Conservation (phyloP, 2,797 vertebrate genomes). For the Botia kubotai region DNA sequence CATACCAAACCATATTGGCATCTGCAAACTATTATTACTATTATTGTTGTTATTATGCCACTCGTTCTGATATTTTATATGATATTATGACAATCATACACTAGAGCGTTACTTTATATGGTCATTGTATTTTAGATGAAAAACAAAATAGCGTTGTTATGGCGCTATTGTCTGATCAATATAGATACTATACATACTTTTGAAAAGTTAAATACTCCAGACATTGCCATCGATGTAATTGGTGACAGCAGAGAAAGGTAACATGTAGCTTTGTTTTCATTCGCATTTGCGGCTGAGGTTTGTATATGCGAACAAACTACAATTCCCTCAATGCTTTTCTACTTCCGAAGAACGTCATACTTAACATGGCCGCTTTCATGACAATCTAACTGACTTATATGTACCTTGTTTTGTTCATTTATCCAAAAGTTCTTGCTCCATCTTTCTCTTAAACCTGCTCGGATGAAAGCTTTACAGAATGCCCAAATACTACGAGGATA, state of each 20-base stretch:
- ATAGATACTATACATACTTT: no score
- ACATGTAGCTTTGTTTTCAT: neutral
- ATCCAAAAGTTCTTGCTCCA: neutral
- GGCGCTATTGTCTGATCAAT: no score
- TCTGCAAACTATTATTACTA: no score
- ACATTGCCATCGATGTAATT: neutral
- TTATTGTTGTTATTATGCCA: no score
- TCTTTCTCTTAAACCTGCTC: slow-evolving; percentile 11
- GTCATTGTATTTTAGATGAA: no score
- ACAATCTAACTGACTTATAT: no score
- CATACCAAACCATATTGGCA: no score
- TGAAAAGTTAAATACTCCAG: neutral
- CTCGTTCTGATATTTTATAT: no score
- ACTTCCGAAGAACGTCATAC: slow-evolving; percentile 51
- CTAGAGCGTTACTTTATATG: no score
- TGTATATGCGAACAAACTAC: neutral
- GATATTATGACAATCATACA: no score
- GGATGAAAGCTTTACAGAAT: slow-evolving; percentile 67
- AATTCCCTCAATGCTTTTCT: neutral
- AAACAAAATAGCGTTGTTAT: no score
- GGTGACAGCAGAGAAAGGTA: neutral
- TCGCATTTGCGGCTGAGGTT: neutral
- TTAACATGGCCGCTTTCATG: slow-evolving; percentile 61
- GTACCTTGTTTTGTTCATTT: no score
- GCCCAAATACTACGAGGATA: slow-evolving; percentile 96